phyloP scores from a whole-genome alignment of 2,113 vertebrate genomes.

The Protobothrops flavoviridis region DNA sequence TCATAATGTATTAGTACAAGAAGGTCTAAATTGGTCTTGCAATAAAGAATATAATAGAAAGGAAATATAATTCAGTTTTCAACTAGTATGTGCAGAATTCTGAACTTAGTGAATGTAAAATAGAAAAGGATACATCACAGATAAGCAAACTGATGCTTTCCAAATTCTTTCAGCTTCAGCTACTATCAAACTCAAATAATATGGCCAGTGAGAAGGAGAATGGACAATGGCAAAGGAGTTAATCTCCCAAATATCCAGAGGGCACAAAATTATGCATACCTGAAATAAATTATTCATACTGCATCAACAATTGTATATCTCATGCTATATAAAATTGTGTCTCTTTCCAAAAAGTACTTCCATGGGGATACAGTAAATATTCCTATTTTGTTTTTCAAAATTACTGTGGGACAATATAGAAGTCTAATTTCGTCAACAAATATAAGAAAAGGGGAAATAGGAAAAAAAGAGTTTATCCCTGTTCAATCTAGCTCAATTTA shows the following conservation, averaged over 20 bases:
- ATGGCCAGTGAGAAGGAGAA: background rate
- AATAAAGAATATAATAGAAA: background rate
- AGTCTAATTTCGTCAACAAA: background rate
- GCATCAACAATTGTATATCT: background rate
- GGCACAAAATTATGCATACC: background rate
- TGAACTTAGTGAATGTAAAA: background rate
- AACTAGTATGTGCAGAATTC: background rate
- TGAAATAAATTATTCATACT: background rate
- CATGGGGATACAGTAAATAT: background rate
- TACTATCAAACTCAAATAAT: background rate
- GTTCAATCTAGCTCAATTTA: background rate
- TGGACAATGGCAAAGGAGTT: background rate
- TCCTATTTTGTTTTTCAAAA: background rate
- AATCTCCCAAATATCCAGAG: background rate
- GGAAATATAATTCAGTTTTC: background rate
- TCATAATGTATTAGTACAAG: background rate
- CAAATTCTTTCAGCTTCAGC: background rate
- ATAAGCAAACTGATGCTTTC: background rate
- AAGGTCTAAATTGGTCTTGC: background rate
- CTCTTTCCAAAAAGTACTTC: background rate
- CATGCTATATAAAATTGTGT: background rate
- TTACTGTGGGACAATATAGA: background rate
- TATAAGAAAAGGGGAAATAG: background rate
- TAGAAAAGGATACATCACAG: background rate
- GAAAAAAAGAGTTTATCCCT: background rate